Evolutionary conservation across 2,888 invertebrate genomes (phyloP), one percentile per base, ranked within the genome.

Genomic region (Acronicta leporina): DNA sequence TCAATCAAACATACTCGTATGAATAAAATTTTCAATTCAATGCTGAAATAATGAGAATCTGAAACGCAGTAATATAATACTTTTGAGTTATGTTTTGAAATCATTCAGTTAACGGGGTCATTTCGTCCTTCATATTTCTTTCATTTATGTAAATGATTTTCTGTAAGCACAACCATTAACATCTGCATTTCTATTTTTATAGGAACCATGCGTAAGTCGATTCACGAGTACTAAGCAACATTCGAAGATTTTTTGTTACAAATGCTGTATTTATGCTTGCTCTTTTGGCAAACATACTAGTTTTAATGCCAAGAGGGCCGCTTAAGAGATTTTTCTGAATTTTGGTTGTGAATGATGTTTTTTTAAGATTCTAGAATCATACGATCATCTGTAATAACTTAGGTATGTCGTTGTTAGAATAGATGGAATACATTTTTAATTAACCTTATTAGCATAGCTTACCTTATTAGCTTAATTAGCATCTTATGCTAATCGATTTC

Each of bases 121-220:
- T 30, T 38, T 51, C 55, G 68, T 65, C 38, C 45, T 54, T 58
- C 48, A 59, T 41, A 50, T 58, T 45, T 6, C 47, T 40, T 20
- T 40, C 43, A 54, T 51, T 55, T 51, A n/a, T n/a, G n/a, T n/a
- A 47, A 46, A 61, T 64, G 62, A 49, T 66, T 60, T 63, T 59
- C 53, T 49, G 48, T 72, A 46, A 64, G 46, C 65, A 65, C 64
- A 63, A 58, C 67, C 75, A 83, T 85, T 88, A 90, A 88, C 84
- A 80, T 69, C 60, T 68, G 72, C 73, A 80, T 87, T 92, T 93
- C 86, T 94, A 88, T 93, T 92, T 92, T 94, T 93, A 89, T 94
- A 95, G 95, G 95, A 94, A 94, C 90, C 94, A 94, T 91, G 94
- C 92, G 95, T 95, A 94, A 95, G 94, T 95, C 79, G 77, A 85